These are phyloP conservation scores for Diploscapter pachys DNA, from an alignment of 1,140 invertebrate genomes.

Conservation along the genomic window DNA sequence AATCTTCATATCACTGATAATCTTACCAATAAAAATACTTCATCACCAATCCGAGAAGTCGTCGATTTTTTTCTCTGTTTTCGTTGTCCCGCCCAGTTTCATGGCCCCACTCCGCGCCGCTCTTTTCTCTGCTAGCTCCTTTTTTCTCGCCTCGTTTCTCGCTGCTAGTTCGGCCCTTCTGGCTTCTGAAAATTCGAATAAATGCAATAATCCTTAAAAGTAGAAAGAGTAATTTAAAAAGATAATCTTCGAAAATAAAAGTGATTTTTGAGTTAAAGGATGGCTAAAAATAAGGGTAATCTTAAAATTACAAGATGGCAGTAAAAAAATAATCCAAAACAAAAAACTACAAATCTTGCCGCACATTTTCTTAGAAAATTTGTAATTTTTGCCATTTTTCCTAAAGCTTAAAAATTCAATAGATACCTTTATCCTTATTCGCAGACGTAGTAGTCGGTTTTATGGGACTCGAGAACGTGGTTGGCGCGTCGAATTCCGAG, in stretches of 20 bases:
- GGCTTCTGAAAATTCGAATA: constrained; percentile 23
- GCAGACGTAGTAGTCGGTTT: no score
- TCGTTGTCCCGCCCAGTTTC: constrained; percentile 30
- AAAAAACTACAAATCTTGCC: background rate
- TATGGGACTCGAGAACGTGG: no score
- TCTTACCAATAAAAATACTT: background rate
- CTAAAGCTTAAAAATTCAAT: no score
- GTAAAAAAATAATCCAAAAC: constrained; percentile 6
- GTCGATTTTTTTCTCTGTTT: constrained; percentile 15
- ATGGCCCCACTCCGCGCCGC: constrained; percentile 34
- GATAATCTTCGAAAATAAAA: background rate
- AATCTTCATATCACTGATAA: no score
- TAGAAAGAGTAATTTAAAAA: background rate
- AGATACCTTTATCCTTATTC: no score
- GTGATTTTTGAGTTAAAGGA: background rate
- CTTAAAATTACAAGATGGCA: background rate
- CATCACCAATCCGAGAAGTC: constrained; percentile 29
- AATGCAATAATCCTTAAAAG: background rate
- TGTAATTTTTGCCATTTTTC: no score
- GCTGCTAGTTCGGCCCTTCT: constrained; percentile 35
- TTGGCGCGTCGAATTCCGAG: no score
- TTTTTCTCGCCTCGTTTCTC: constrained; percentile 35
- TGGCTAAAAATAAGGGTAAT: constrained; percentile 5
- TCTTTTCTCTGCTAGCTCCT: constrained; percentile 41
- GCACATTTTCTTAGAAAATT: no score